Percentiles rank a stretch among this genome's conserved stretches.
phyloP scores from a whole-genome alignment of 2,113 vertebrate genomes.

The Speoplatyrhinus poulsoni region DNA sequence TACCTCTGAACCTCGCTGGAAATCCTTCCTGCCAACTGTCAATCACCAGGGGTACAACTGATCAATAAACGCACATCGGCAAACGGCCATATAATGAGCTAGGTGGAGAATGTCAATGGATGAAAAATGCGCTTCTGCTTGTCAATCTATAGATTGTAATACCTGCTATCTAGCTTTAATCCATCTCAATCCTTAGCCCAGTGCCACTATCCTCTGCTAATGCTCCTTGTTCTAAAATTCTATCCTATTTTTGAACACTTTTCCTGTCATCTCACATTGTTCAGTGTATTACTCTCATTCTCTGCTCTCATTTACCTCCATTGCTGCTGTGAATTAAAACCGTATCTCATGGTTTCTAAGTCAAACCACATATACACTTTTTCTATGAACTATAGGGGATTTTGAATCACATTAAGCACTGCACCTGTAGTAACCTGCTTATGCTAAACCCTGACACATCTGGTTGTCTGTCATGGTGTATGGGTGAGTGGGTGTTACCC shows the following conservation, averaged over 20 bases:
- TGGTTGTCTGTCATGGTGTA: constrained; percentile 1
- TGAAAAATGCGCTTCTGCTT: no score
- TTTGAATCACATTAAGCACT: constrained; percentile 1
- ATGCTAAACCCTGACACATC: constrained; percentile 1
- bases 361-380: constrained; percentile 11
- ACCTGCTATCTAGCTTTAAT: no score
- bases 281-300: constrained; percentile 14
- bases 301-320: constrained; percentile 39
- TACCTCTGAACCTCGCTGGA: constrained; percentile 83
- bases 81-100: neutral
- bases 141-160: no score
- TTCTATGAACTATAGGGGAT: constrained; percentile 18
- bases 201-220: neutral
- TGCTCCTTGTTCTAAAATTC: neutral
- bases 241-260: constrained; percentile 19
- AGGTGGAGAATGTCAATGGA: neutral
- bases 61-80: neutral
- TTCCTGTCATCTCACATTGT: constrained; percentile 14
- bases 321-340: constrained; percentile 41
- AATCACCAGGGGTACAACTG: constrained; percentile 17
- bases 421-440: constrained; percentile 1
- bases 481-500: constrained; percentile 13
- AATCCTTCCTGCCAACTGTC: constrained; percentile 85
- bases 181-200: constrained; percentile 11
- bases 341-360: constrained; percentile 17